Evolutionary conservation across 1,140 invertebrate species (phyloP), one percentile per base, ranked within the genome.

Genomic region (Brachionus angularis): DNA sequence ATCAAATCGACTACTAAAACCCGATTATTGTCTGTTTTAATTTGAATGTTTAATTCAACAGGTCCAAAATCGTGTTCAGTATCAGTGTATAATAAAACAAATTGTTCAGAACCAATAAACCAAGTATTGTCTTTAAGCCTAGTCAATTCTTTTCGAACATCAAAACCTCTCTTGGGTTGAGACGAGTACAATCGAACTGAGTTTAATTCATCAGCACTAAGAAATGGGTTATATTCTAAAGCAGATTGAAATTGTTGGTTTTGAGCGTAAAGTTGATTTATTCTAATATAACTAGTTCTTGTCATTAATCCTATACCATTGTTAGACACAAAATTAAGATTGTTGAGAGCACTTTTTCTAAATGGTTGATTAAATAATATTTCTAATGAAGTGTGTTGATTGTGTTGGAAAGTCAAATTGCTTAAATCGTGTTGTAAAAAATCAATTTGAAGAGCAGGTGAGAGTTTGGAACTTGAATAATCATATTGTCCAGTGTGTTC

Each of bases 41-140:
- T 67, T 67, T 67, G 42, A 47, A 67, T 47, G 25, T 47, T 46
- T 21, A 67, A 50, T n/a, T 67, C 62, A 34, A 29, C 21, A 31
- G 62, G 62, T 7, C 62, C 62, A 67, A 67, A 67, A n/a, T 67
- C 47, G 10, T 67, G 47, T 23, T 67, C 62, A 21, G 39, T 46
- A 31, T 67, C 62, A 23, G 62, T 67, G 25, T 67, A 67, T 18
- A 67, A 23, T 3, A 47, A 50, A 16, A 67, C 62, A 16, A 33
- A 47, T 36, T 67, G 39, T 23, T 67, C 42, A 23, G 42, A 14
- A 21, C 62, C 62, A 14, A 67, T 67, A 36, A 47, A 50, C 62
- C 62, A 67, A 27, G 46, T n/a, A 47, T 67, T 67, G 25, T 67
- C 42, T n/a, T 46, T 50, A 67, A 67, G 23, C 23, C 62, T 46